Conservation (phyloP, 1,140 invertebrate species). For the Lordiphosa mommai region DNA sequence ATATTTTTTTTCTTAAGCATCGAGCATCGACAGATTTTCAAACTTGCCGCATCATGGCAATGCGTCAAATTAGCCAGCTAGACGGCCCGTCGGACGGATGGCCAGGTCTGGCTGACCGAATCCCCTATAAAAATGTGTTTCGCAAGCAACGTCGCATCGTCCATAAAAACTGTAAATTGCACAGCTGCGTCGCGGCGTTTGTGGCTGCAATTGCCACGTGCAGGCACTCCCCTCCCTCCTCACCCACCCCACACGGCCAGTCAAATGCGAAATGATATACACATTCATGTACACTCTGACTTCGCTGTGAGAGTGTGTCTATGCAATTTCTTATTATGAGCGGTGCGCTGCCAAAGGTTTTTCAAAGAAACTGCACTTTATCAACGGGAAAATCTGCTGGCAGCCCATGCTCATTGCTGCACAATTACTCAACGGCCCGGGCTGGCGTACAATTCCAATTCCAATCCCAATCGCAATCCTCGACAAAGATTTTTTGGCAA, state of each 20-base stretch:
- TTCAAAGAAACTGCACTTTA: constrained; percentile 57
- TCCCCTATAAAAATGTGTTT: constrained; percentile 40
- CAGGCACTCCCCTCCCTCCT: constrained; percentile 26
- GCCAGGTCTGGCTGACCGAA: constrained; percentile 18
- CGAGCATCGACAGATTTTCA: constrained; percentile 14
- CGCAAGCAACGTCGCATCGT: constrained; percentile 54
- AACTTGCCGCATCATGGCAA: constrained; percentile 37
- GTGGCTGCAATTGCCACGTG: constrained; percentile 54
- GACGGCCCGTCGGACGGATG: constrained; percentile 16
- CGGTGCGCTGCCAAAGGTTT: constrained; percentile 46
- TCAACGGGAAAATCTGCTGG: constrained; percentile 68
- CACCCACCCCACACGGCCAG: constrained; percentile 30
- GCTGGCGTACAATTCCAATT: constrained; percentile 41
- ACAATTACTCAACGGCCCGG: constrained; percentile 71
- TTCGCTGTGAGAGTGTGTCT: constrained; percentile 15
- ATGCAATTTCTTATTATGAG: constrained; percentile 73
- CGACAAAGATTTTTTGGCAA: constrained; percentile 51
- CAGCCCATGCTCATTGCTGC: constrained; percentile 66
- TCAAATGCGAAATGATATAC: constrained; percentile 36
- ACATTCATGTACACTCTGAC: constrained; percentile 12
- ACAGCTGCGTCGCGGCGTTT: constrained; percentile 67
- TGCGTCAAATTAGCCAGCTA: constrained; percentile 45
- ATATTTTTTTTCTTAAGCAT: neutral
- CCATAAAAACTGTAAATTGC: constrained; percentile 70
- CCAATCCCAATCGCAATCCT: constrained; percentile 36